A percentile compares a stretch with the other conserved stretches of the same genome.
Evolutionary conservation across 1,140 invertebrate species (phyloP).

Genomic region (Nephila pilipes): DNA sequence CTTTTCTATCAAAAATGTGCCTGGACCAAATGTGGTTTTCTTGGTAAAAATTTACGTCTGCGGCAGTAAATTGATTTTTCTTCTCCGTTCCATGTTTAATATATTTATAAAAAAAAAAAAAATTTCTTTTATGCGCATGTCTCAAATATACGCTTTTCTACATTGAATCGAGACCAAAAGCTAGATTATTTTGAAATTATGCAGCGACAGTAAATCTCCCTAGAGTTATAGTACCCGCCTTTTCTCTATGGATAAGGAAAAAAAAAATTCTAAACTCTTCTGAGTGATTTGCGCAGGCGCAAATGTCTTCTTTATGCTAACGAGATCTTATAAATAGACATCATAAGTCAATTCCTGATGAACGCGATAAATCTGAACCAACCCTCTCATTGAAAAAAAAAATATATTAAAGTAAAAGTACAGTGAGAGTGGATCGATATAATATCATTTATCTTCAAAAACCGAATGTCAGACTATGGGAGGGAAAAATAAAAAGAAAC

Average conservation of each 20-base stretch:
- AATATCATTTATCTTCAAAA: conserved; percentile 61
- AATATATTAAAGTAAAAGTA: background rate
- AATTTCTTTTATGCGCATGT: background rate
- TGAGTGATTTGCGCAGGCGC: background rate
- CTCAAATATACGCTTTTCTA: background rate
- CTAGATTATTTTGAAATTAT: conserved; percentile 54
- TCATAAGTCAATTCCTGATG: conserved; percentile 58
- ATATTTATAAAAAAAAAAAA: conserved; percentile 9
- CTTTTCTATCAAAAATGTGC: background rate
- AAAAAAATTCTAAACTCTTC: background rate
- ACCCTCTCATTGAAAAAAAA: conserved; percentile 7
- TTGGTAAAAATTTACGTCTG: background rate
- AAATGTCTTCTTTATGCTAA: conserved; percentile 67
- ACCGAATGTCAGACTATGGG: background rate
- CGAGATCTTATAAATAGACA: conserved; percentile 63
- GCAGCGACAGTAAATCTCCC: background rate
- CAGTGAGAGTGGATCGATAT: conserved; percentile 7
- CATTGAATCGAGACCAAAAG: background rate
- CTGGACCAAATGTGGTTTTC: background rate
- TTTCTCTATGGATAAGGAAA: background rate
- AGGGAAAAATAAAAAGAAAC: conserved; percentile 42
- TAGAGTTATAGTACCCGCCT: background rate
- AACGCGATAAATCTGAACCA: conserved; percentile 47
- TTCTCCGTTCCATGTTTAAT: background rate
- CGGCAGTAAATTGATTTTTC: background rate